Conservation (phyloP, 1,140 invertebrate genomes). For the Lordiphosa mommai region DNA sequence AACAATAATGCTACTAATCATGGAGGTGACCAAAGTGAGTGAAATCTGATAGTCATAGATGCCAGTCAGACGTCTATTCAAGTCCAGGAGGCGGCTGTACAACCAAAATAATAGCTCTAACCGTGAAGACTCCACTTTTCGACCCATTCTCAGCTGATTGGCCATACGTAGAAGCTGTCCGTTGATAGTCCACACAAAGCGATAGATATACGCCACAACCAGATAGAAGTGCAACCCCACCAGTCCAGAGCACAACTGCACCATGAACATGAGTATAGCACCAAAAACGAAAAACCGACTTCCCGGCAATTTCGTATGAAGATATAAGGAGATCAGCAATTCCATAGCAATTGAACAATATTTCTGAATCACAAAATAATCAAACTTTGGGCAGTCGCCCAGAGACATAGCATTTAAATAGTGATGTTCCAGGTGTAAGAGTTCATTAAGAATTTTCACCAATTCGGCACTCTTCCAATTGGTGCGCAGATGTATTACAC, state of each 20-base stretch:
- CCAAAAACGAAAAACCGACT: not conserved
- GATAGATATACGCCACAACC: conserved; percentile 31
- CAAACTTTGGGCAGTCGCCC: not conserved
- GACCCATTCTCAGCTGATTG: not conserved
- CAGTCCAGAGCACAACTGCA: conserved; percentile 4
- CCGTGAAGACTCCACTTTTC: not conserved
- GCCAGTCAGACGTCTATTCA: conserved; percentile 4
- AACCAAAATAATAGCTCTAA: not conserved
- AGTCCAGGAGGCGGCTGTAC: conserved; percentile 6
- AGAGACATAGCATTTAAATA: not conserved
- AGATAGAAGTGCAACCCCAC: conserved; percentile 43
- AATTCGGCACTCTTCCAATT: conserved; percentile 21
- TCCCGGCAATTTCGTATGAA: conserved; percentile 2
- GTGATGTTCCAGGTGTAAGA: conserved; percentile 1
- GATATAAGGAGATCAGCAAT: not conserved
- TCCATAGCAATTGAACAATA: not conserved
- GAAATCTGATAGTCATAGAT: conserved; percentile 22
- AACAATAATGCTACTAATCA: conserved; percentile 34
- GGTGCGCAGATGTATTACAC: not conserved
- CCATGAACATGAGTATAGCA: not conserved
- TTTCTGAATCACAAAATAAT: conserved; percentile 20
- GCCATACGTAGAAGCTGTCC: conserved; percentile 26
- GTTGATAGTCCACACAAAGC: conserved; percentile 46
- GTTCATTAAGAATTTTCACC: conserved; percentile 9
- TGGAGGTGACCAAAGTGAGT: not conserved